Conservation (phyloP, 2,888 invertebrate genomes). For the Halictus ligatus region DNA sequence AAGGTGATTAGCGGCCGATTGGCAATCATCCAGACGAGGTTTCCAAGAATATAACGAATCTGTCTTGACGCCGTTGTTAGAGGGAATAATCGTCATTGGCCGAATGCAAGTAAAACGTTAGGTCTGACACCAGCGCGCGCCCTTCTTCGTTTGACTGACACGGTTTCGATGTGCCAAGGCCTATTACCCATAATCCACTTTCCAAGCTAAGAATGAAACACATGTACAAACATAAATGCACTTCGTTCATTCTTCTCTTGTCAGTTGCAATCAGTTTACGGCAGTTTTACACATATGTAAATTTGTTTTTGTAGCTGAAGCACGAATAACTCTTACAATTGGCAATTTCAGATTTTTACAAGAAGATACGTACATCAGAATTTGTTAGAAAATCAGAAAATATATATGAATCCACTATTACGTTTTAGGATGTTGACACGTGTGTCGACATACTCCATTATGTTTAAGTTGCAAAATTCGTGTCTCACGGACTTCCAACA, state of each 20-base stretch:
- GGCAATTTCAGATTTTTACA: not conserved
- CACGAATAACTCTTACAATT: not conserved
- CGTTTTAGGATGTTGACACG: too few relatives aligned
- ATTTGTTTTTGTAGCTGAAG: not conserved
- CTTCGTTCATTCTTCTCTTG: conserved; percentile 1
- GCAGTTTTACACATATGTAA: not conserved
- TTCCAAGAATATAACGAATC: conserved; percentile 82
- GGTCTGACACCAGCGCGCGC: conserved; percentile 37
- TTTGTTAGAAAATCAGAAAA: not conserved
- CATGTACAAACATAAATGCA: conserved; percentile 9
- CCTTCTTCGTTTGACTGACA: conserved; percentile 73
- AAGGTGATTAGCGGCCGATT: conserved; percentile 79
- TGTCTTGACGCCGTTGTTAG: conserved; percentile 74
- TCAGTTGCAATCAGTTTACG: not conserved
- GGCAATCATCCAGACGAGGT: conserved; percentile 78
- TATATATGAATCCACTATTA: too few relatives aligned
- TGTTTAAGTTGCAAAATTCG: not conserved
- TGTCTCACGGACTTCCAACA: too few relatives aligned
- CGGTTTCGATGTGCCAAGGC: conserved; percentile 80
- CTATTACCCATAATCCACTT: conserved; percentile 76
- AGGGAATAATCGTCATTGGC: conserved; percentile 77
- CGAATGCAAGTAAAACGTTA: conserved; percentile 78
- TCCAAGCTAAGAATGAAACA: conserved; percentile 50
- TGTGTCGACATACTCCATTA: too few relatives aligned
- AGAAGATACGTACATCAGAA: not conserved